A percentile compares a stretch with the other conserved stretches of the same genome.
Evolutionary conservation across 2,113 vertebrate genomes (phyloP).

Genomic region (Suncus etruscus): DNA sequence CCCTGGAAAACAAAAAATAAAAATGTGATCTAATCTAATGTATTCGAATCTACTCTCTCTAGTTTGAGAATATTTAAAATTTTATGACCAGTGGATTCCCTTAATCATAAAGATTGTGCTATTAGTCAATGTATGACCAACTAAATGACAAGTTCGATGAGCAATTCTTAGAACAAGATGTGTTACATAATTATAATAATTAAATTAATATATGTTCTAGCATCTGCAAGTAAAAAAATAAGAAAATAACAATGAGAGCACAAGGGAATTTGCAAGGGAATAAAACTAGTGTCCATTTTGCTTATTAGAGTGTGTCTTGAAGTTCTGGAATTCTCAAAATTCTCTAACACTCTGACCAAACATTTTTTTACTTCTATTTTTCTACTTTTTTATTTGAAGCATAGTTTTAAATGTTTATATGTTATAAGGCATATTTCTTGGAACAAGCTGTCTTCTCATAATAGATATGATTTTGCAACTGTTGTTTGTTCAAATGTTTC

Average conservation of each 20-base stretch:
- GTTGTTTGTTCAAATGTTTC: slow-evolving; percentile 70
- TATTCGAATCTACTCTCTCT: not conserved
- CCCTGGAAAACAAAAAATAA: too few relatives aligned
- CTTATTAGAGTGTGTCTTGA: not conserved
- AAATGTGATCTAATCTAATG: too few relatives aligned
- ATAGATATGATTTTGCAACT: slow-evolving; percentile 39
- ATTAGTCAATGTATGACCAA: not conserved
- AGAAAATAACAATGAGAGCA: slow-evolving; percentile 9
- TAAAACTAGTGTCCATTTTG: not conserved
- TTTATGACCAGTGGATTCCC: not conserved
- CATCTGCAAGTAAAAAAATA: not conserved
- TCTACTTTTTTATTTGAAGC: slow-evolving; percentile 45
- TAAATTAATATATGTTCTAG: not conserved
- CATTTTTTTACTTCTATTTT: slow-evolving; percentile 14
- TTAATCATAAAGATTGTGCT: not conserved
- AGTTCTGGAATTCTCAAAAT: slow-evolving; percentile 16
- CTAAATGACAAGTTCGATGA: not conserved
- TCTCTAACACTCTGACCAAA: not conserved
- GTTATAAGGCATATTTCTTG: slow-evolving; percentile 17
- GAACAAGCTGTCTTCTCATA: slow-evolving; percentile 68
- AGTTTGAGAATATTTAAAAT: not conserved
- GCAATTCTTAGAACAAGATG: not conserved
- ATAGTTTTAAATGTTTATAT: slow-evolving; percentile 51
- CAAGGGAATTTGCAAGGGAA: not conserved
- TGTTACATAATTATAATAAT: not conserved